Conservation (phyloP, 2,113 vertebrate genomes). For the Urocolius indicus region DNA sequence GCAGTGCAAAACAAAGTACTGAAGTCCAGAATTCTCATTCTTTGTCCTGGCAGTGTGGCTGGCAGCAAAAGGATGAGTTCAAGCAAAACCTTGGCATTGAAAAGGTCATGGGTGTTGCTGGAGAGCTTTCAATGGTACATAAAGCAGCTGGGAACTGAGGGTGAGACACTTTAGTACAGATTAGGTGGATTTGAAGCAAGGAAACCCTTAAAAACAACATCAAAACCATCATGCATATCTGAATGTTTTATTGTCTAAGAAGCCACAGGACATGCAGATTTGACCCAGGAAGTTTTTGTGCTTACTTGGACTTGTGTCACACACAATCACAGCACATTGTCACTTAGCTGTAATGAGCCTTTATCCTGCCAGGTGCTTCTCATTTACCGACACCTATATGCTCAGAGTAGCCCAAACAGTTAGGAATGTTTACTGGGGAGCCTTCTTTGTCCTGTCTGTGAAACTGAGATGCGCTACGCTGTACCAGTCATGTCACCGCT, state of each 20-base stretch:
- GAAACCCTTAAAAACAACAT: not conserved
- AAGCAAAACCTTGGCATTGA: not conserved
- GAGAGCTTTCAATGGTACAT: not conserved
- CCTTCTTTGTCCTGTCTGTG: not conserved
- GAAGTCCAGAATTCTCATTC: not conserved
- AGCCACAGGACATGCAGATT: not conserved
- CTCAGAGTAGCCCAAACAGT: not conserved
- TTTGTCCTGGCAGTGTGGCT: not conserved
- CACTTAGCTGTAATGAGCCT: not conserved
- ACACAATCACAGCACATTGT: not conserved
- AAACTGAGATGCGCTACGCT: not conserved
- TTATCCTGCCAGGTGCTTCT: not conserved
- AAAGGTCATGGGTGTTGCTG: not conserved
- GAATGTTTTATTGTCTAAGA: not conserved
- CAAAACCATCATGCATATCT: not conserved
- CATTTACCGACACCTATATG: not conserved
- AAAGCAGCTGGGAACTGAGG: not conserved
- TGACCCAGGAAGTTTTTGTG: not conserved
- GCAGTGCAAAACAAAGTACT: too few species aligned
- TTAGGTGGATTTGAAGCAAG: not conserved
- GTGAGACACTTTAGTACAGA: not conserved
- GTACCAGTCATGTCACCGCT: not conserved
- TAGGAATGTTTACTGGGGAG: not conserved
- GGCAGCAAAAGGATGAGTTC: not conserved
- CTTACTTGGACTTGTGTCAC: not conserved